A percentile compares a stretch with the other conserved stretches of the same genome.
phyloP scores from a whole-genome alignment of 2,797 vertebrate species.

The Girardinus metallicus region DNA sequence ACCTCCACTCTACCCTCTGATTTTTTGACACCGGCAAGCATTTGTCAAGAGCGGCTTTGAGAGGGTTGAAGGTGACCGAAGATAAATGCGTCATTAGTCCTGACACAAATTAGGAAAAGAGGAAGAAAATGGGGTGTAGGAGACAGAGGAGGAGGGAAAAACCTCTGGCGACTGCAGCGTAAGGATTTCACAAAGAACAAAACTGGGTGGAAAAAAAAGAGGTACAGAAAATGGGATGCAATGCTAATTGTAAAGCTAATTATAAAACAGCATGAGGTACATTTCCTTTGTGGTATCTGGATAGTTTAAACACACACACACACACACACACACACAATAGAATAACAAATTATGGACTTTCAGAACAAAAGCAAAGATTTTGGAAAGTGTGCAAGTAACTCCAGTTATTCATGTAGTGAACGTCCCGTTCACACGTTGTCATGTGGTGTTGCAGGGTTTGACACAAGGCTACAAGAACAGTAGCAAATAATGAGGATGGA shows the following conservation, averaged over 20 bases:
- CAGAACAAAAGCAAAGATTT: neutral
- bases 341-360: neutral
- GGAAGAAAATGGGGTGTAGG: slow-evolving; percentile 19
- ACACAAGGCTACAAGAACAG: neutral
- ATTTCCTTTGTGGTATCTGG: neutral
- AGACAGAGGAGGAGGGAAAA: neutral
- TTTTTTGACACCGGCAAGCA: slow-evolving; percentile 53
- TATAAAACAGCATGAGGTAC: neutral
- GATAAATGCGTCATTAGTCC: slow-evolving; percentile 70
- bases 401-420: neutral
- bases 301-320: too few relatives aligned
- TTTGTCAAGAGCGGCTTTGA: slow-evolving; percentile 60
- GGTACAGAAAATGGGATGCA: slow-evolving; percentile 13
- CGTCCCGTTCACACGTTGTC: neutral
- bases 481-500: neutral
- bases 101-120: slow-evolving; percentile 47
- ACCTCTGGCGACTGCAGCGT: neutral
- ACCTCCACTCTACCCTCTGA: slow-evolving; percentile 67
- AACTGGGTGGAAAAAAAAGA: neutral
- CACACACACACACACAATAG: neutral
- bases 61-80: slow-evolving; percentile 75
- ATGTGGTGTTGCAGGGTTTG: neutral
- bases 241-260: slow-evolving; percentile 11
- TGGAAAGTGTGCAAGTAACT: neutral
- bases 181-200: slow-evolving; percentile 10